Conservation (phyloP, 2,797 vertebrate species). For the Lagorchestes hirsutus region DNA sequence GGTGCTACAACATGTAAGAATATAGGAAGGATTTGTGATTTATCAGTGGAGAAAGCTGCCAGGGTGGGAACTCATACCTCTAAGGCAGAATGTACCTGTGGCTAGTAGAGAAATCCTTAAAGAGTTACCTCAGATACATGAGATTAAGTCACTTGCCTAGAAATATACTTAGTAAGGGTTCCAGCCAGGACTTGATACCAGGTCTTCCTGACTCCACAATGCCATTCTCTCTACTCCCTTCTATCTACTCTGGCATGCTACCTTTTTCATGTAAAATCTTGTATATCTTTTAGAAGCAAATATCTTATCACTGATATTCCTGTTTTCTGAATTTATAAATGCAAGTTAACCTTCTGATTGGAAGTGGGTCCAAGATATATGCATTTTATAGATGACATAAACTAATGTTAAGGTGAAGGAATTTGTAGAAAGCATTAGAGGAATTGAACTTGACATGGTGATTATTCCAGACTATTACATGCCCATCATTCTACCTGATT, state of each 20-base stretch:
- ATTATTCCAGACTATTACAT: constrained; percentile 34
- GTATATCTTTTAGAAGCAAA: neutral
- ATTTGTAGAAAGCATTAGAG: neutral
- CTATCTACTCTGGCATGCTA: neutral
- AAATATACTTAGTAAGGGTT: neutral
- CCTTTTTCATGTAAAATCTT: neutral
- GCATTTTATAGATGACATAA: neutral
- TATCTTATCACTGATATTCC: neutral
- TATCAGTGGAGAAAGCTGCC: neutral
- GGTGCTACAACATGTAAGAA: constrained; percentile 4
- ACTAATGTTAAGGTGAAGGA: constrained; percentile 4
- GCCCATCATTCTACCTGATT: neutral
- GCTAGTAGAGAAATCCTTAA: neutral
- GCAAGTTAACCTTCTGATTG: constrained; percentile 32
- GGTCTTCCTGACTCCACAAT: neutral
- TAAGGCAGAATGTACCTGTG: neutral
- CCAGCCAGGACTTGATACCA: neutral
- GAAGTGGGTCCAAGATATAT: neutral
- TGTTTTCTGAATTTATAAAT: constrained; percentile 25
- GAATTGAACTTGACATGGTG: constrained; percentile 13
- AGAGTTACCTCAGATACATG: neutral
- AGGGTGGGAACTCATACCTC: neutral
- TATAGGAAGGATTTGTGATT: neutral
- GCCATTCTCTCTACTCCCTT: neutral
- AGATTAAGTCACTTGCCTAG: neutral